Base-by-base conservation (phyloP, 2,113 vertebrate genomes). In the Xiphophorus hellerii region DNA sequence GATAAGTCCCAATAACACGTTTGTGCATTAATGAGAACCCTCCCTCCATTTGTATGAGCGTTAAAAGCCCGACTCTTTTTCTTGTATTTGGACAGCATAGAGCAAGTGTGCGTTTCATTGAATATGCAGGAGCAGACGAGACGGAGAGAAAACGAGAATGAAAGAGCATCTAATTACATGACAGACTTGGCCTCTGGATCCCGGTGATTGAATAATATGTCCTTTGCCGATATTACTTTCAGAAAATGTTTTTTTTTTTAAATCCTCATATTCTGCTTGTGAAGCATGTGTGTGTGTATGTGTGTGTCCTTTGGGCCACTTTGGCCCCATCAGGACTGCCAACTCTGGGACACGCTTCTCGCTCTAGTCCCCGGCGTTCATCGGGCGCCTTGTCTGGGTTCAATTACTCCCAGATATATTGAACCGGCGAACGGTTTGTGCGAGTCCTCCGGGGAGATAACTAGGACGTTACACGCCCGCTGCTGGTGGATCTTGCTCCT, bases 81-180 rank as follows among this genome's bases (percentile, higher is more conserved):
- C 28, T 28, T 28, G 10, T 76, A 70, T 81, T 82, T 71, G 74
- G 70, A 73, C 70, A 78, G 77, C 29, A 15, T 5, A 51, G 48
- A 10, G 27, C 31, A 72, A 48, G 29, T 61, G 77, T 28, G 67
- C 10, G 31, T 79, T 83, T 80, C 71, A 73, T 74, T 75, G 73
- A 78, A 84, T 79, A 83, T 84, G 84, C 80, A 79, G 48, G 69
- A 80, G 73, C 28, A 44, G 48, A 76, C 31, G 74, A 74, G 74
- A 78, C 31, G 48, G 73, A 78, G 35, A 37, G 74, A 80, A 37
- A 51, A 73, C 10, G 33, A 61, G 75, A 68, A 85, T 81, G 77
- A 90, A 84, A 90, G 84, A 90, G 78, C 78, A 81, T 90, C 84
- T 89, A 89, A 90, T 93, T 89, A 90, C 85, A 89, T 81, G 81